A percentile compares a stretch with the other conserved stretches of the same genome.
These are phyloP conservation scores for Monomorium pharaonis DNA, from an alignment of 1,140 invertebrate genomes.

Conservation along the genomic window DNA sequence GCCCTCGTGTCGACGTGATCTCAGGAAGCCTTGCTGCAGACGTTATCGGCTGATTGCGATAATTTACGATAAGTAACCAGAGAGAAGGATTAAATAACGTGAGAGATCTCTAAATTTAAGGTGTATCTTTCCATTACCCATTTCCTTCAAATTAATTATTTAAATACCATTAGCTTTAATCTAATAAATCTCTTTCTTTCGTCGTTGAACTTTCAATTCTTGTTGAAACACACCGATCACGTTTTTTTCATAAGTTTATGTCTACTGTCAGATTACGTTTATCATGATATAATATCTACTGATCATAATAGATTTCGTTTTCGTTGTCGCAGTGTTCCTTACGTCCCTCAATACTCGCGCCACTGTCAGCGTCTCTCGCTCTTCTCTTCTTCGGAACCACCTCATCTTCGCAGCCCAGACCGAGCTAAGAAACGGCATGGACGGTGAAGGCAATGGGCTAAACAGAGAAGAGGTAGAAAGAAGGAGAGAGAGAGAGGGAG, in stretches of 20 bases:
- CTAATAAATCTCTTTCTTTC: neutral
- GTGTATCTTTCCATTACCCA: neutral
- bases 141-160: neutral
- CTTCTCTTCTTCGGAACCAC: constrained; percentile 67
- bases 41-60: constrained; percentile 44
- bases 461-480: neutral
- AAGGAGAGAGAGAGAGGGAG: constrained; percentile 4
- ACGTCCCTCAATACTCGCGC: constrained; percentile 71
- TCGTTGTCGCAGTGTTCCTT: neutral
- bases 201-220: neutral
- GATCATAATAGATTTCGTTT: neutral
- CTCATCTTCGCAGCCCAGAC: constrained; percentile 71
- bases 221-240: neutral
- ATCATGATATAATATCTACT: neutral
- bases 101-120: neutral
- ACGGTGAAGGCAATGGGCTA: constrained; percentile 38
- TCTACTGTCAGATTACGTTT: neutral
- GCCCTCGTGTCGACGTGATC: constrained; percentile 64
- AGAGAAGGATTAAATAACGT: neutral
- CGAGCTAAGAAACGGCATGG: constrained; percentile 58
- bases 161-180: neutral
- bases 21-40: constrained; percentile 34
- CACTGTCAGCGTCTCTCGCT: constrained; percentile 66
- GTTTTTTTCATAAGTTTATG: neutral
- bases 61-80: neutral